phyloP scores from a whole-genome alignment of 92 coral and sea anemone species.

The Bergia sp. region DNA sequence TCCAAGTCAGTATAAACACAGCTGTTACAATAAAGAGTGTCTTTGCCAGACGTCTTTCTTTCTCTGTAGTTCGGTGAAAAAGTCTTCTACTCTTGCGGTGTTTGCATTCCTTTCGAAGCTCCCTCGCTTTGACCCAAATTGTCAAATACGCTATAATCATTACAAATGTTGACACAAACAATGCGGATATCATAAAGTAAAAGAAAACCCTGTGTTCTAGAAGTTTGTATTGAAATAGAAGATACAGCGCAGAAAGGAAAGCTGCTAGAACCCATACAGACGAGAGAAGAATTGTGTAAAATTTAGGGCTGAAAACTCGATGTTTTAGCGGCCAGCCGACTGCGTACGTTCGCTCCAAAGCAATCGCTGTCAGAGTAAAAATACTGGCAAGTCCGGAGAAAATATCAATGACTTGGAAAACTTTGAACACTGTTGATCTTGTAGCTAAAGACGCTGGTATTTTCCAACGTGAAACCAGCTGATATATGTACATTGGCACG shows the following conservation, averaged over 20 bases:
- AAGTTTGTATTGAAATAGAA: conserved; percentile 65
- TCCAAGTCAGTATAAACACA: conserved; percentile 77
- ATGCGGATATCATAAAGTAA: conserved; percentile 72
- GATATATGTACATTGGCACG: conserved; percentile 78
- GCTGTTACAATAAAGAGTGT: conserved; percentile 89
- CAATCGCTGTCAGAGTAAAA: conserved; percentile 83
- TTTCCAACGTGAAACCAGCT: conserved; percentile 58
- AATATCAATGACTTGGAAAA: conserved; percentile 68
- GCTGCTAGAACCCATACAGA: conserved; percentile 78
- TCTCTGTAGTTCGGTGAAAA: conserved; percentile 51
- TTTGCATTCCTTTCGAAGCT: conserved; percentile 29
- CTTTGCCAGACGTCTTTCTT: conserved; percentile 69
- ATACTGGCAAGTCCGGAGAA: conserved; percentile 82
- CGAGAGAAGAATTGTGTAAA: conserved; percentile 66
- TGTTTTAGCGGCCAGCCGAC: conserved; percentile 80
- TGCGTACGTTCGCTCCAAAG: conserved; percentile 79
- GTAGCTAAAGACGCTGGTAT: neutral
- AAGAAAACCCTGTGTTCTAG: conserved; percentile 76
- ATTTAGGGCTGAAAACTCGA: conserved; percentile 60
- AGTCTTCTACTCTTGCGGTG: conserved; percentile 35
- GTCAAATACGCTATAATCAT: conserved; percentile 73
- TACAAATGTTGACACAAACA: conserved; percentile 71
- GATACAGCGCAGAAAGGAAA: conserved; percentile 71
- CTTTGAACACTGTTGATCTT: conserved; percentile 53
- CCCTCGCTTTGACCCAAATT: conserved; percentile 66